Evolutionary conservation across 2,888 invertebrate genomes (phyloP).

Genomic region (Limnephilus rhombicus): DNA sequence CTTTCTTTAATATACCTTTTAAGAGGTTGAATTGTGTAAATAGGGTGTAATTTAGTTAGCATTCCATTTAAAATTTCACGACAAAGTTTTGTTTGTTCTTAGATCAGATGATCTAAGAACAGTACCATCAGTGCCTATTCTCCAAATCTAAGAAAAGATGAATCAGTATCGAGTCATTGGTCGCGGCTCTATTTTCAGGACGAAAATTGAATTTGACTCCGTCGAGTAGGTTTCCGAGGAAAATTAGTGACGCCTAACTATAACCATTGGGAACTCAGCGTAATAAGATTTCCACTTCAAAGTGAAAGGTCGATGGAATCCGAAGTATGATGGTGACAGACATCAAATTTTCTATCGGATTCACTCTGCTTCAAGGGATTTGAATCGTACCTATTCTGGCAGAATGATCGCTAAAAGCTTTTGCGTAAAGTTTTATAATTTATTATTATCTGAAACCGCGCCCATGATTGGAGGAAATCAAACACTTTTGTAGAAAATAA

Average conservation of each 20-base stretch:
- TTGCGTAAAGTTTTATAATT: background rate
- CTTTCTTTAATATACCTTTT: too few species aligned
- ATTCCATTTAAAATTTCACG: too few species aligned
- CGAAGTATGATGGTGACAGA: conserved; percentile 11
- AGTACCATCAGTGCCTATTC: background rate
- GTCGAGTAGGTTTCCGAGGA: background rate
- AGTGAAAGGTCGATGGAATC: background rate
- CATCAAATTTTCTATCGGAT: conserved; percentile 31
- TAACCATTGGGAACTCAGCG: conserved; percentile 1
- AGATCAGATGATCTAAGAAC: background rate
- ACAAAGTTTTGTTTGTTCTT: too few species aligned
- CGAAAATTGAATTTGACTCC: conserved; percentile 17
- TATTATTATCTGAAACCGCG: background rate
- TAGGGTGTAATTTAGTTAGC: too few species aligned
- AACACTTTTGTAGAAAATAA: background rate
- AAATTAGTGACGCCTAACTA: conserved; percentile 23
- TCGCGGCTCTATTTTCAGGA: conserved; percentile 17
- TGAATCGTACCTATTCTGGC: background rate
- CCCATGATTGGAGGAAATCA: background rate
- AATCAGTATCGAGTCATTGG: background rate
- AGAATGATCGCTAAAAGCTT: conserved; percentile 10
- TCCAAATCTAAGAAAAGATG: background rate
- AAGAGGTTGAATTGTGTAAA: too few species aligned
- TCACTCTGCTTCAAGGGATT: conserved; percentile 3
- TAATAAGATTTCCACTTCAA: conserved; percentile 19